These are phyloP conservation scores for Micropoecilia bifurca DNA, from an alignment of 2,797 vertebrate genomes.

Conservation along the genomic window DNA sequence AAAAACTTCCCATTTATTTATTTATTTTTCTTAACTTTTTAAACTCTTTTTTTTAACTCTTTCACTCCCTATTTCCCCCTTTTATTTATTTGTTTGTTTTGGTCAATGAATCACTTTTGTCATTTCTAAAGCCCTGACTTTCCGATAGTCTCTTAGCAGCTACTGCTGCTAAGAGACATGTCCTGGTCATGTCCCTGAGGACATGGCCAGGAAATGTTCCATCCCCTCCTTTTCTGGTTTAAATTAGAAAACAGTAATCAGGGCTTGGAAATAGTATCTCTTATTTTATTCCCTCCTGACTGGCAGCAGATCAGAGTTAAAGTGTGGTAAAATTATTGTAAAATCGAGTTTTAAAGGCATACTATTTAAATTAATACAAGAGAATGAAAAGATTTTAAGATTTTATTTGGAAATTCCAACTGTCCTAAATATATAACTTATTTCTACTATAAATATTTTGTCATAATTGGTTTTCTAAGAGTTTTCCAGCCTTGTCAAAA, in stretches of 20 bases:
- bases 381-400: neutral
- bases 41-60: neutral
- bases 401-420: neutral
- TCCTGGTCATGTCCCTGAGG: slow-evolving; percentile 35
- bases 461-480: neutral
- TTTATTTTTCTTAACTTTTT: neutral
- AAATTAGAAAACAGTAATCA: slow-evolving; percentile 68
- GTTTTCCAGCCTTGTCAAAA: neutral
- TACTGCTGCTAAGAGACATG: slow-evolving; percentile 8
- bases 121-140: slow-evolving; percentile 59
- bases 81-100: slow-evolving; percentile 11
- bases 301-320: neutral
- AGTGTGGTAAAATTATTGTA: slow-evolving; percentile 8
- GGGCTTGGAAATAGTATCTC: slow-evolving; percentile 18
- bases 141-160: slow-evolving; percentile 74
- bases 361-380: neutral
- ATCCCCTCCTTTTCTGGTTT: slow-evolving; percentile 37
- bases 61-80: slow-evolving; percentile 4
- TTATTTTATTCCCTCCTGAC: slow-evolving; percentile 18
- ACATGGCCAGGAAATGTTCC: slow-evolving; percentile 57
- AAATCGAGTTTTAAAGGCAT: slow-evolving; percentile 6
- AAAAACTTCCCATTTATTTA: slow-evolving; percentile 14
- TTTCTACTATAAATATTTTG: neutral
- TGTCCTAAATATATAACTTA: neutral
- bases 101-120: slow-evolving; percentile 59